phyloP scores from a whole-genome alignment of 2,113 vertebrate species.

The Chaetorhynchus papuensis region DNA sequence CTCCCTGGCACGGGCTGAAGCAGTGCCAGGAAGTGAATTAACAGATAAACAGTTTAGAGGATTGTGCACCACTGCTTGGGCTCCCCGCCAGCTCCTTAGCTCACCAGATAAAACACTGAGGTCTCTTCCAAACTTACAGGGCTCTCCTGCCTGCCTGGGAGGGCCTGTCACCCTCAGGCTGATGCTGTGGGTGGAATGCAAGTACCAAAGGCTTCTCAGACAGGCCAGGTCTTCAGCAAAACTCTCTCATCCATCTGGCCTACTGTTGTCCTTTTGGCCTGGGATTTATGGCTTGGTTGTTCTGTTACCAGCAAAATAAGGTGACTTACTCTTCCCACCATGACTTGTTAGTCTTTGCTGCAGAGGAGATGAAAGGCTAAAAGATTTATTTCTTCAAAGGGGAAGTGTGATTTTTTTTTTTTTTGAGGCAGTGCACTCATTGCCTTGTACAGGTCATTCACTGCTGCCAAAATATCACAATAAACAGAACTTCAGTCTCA shows the following conservation, averaged over 20 bases:
- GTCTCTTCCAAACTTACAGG: background rate
- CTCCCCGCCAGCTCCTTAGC: background rate
- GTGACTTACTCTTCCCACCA: background rate
- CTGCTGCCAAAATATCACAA: background rate
- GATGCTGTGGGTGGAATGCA: background rate
- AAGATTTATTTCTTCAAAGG: background rate
- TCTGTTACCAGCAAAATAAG: background rate
- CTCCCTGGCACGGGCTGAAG: constrained; percentile 17
- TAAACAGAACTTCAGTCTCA: background rate
- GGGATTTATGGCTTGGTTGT: background rate
- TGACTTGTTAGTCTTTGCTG: background rate
- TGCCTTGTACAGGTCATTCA: background rate
- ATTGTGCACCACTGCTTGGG: background rate
- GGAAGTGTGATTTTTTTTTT: background rate
- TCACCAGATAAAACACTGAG: background rate
- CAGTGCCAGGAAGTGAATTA: constrained; percentile 10
- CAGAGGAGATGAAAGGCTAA: background rate
- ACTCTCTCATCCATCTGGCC: background rate
- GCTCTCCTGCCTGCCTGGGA: background rate
- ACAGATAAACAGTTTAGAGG: constrained; percentile 30
- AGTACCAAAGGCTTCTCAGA: background rate
- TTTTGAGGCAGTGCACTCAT: background rate
- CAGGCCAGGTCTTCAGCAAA: background rate
- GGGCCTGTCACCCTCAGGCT: background rate
- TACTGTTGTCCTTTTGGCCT: background rate